phyloP scores from a whole-genome alignment of 2,113 vertebrate genomes.

The Eleginops maclovinus region DNA sequence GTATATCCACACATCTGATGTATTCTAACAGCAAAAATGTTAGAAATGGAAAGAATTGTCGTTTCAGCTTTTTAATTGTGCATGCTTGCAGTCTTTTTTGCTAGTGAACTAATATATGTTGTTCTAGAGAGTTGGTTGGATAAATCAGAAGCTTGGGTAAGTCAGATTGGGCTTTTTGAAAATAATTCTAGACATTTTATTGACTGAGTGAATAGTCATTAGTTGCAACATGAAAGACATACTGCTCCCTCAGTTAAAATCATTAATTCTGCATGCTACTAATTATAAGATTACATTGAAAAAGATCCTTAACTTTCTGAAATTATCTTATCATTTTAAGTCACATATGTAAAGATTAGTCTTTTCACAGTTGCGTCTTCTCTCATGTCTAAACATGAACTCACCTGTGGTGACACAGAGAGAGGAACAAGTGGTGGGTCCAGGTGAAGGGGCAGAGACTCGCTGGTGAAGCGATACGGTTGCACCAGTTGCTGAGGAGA shows the following conservation, averaged over 20 bases:
- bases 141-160: background rate
- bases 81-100: background rate
- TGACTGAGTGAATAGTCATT: background rate
- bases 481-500: constrained; percentile 68
- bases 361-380: background rate
- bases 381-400: background rate
- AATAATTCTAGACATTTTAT: background rate
- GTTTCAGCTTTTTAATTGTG: background rate
- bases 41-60: background rate
- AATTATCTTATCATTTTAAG: background rate
- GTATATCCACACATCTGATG: background rate
- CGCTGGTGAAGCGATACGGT: constrained; percentile 61
- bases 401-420: constrained; percentile 69
- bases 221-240: background rate
- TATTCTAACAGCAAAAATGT: background rate
- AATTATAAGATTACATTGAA: constrained; percentile 3
- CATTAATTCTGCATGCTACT: background rate
- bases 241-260: background rate
- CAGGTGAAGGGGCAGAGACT: constrained; percentile 68
- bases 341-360: background rate
- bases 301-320: background rate
- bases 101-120: background rate
- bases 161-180: background rate
- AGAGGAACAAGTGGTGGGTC: constrained; percentile 60
- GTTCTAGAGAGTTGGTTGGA: background rate